phyloP scores from a whole-genome alignment of 1,140 invertebrate species.

The Phenacoccus solenopsis region DNA sequence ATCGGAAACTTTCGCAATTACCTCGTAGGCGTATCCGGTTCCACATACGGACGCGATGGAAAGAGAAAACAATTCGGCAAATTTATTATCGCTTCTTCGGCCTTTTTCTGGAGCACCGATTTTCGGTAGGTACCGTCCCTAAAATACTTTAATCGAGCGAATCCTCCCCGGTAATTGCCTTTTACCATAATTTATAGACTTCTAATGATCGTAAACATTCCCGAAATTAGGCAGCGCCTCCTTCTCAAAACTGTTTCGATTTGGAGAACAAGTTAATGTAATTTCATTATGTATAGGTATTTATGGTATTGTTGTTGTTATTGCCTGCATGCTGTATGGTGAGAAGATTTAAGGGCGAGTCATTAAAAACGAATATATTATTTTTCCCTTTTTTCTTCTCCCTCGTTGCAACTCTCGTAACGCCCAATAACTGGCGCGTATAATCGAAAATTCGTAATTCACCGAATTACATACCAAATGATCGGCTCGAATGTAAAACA shows the following conservation, averaged over 20 bases:
- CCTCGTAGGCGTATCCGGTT: neutral
- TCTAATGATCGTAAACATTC: conserved; percentile 16
- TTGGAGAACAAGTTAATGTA: neutral
- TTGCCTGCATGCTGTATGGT: neutral
- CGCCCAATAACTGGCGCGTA: too few relatives aligned
- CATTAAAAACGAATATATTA: neutral
- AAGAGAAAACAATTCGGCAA: neutral
- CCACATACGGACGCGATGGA: neutral
- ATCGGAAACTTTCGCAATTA: conserved; percentile 5
- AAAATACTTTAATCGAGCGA: conserved; percentile 12
- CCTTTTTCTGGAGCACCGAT: neutral
- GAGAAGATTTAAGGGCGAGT: neutral
- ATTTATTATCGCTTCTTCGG: neutral
- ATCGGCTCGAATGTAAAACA: too few relatives aligned
- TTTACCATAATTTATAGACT: conserved; percentile 13
- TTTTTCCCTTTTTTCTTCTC: neutral
- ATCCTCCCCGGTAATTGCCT: conserved; percentile 13
- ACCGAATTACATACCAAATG: too few relatives aligned
- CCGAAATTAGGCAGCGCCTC: neutral
- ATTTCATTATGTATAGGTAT: neutral
- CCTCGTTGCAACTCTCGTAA: too few relatives aligned
- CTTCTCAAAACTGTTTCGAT: neutral
- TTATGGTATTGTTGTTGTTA: too few relatives aligned
- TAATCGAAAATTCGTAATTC: too few relatives aligned
- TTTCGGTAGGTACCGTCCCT: conserved; percentile 5